Conservation (phyloP, 2,888 invertebrate genomes). For the Cenopis cana region DNA sequence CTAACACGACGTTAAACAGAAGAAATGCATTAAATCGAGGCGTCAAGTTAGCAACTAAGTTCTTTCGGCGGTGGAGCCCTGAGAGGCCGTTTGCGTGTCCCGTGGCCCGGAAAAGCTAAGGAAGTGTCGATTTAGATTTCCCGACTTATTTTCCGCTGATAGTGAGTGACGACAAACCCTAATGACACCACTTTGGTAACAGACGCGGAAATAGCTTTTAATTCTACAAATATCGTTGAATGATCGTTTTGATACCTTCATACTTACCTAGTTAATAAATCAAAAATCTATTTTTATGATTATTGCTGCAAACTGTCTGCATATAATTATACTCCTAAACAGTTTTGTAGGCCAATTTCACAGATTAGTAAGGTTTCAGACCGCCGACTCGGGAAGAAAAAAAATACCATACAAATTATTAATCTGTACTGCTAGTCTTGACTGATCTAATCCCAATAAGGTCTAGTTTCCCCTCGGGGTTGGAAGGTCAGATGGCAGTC, state of each 20-base stretch:
- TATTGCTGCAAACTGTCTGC: too few species aligned
- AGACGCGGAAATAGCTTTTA: slow-evolving; percentile 26
- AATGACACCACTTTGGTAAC: slow-evolving; percentile 44
- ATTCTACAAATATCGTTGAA: not conserved
- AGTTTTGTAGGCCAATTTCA: too few species aligned
- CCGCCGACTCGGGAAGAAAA: too few species aligned
- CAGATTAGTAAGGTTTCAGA: too few species aligned
- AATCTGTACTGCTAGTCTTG: too few species aligned
- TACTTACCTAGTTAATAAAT: too few species aligned
- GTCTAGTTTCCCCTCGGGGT: too few species aligned
- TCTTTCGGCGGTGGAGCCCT: slow-evolving; percentile 27
- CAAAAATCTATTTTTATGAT: too few species aligned
- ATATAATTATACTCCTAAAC: too few species aligned
- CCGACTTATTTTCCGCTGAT: slow-evolving; percentile 61
- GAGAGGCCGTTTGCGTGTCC: slow-evolving; percentile 55
- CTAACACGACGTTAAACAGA: not conserved
- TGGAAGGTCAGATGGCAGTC: too few species aligned
- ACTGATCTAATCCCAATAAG: too few species aligned
- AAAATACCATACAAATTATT: too few species aligned
- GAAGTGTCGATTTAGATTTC: slow-evolving; percentile 68
- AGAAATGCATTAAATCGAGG: slow-evolving; percentile 1
- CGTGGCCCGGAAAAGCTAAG: slow-evolving; percentile 59
- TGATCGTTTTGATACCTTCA: not conserved
- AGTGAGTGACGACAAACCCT: slow-evolving; percentile 55
- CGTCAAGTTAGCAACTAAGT: slow-evolving; percentile 18